Evolutionary conservation across 2,888 invertebrate genomes (phyloP), one percentile per base, ranked within the genome.

Genomic region (Stomorhina lunata): DNA sequence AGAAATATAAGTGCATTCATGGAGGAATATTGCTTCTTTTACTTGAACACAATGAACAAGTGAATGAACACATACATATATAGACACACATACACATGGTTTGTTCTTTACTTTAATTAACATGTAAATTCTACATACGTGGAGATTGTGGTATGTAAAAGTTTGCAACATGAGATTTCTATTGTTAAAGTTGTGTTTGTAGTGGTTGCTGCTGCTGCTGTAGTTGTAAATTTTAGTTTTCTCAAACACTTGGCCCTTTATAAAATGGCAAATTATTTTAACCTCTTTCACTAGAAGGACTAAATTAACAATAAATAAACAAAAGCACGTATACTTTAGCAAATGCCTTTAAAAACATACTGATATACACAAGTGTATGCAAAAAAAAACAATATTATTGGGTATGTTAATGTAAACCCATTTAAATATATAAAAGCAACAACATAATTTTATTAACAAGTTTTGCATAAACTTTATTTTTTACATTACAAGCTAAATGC

Each of bases 401-500:
- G 27, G 27, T 22, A 40, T 57, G n/a, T 48, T 55, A 17, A 69
- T 68, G 29, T 61, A 17, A 9, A 45, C 43, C 57, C n/a, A 15
- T n/a, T 48, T 25, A 22, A 34, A 10, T 34, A 63, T 10, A 68
- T 45, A 27, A 43, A 50, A 66, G n/a, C n/a, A n/a, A 53, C 27
- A 37, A 53, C 37, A 37, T 37, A 53, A 68, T 68, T 69, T 69
- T 69, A 43, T 43, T 55, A 40, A 69, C 69, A 57, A 55, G 69
- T 55, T 69, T 43, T 57, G 27, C 9, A 55, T 15, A 29, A 43
- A 22, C n/a, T 22, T 40, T 48, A 27, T 9, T 27, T 27, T 27
- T 63, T 27, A 27, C 1, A 27, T 53, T 53, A 32, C 29, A 29
- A 17, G 29, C 55, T 7, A 53, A 45, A 45, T 7, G 40, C 34